phyloP scores from a whole-genome alignment of 2,797 vertebrate genomes.

The Enteromius trimaculatus region DNA sequence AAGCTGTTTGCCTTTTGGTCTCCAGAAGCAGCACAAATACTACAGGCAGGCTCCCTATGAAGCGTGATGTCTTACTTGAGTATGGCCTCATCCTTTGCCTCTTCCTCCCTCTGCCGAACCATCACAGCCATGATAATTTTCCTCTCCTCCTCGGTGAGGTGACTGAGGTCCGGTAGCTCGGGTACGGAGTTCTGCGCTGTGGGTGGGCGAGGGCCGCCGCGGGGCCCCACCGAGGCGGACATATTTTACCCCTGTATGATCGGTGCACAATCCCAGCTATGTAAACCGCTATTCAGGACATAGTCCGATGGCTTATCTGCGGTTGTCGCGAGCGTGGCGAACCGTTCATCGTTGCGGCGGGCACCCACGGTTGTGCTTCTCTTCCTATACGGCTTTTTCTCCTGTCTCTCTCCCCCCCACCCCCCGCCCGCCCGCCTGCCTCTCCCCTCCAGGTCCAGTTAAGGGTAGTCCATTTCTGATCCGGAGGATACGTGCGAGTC shows the following conservation, averaged over 20 bases:
- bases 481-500: constrained; percentile 57
- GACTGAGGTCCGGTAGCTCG: constrained; percentile 97
- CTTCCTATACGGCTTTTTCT: constrained; percentile 75
- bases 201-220: constrained; percentile 90
- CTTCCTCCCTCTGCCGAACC: constrained; percentile 96
- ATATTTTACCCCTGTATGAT: constrained; percentile 85
- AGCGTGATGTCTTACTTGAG: constrained; percentile 87
- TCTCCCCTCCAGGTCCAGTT: constrained; percentile 77
- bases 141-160: constrained; percentile 98
- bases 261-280: constrained; percentile 78
- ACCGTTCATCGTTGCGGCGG: constrained; percentile 85
- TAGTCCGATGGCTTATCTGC: constrained; percentile 77
- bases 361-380: constrained; percentile 81
- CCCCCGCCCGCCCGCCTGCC: constrained; percentile 71
- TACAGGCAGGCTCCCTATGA: constrained; percentile 35
- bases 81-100: constrained; percentile 98
- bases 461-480: constrained; percentile 83
- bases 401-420: constrained; percentile 70
- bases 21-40: constrained; percentile 25
- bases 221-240: constrained; percentile 94
- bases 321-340: constrained; percentile 75
- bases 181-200: constrained; percentile 90
- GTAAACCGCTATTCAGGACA: constrained; percentile 82
- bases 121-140: constrained; percentile 98
- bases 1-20: constrained; percentile 36